These are phyloP conservation scores for Tyria jacobaeae DNA, from an alignment of 2,888 invertebrate genomes.

Conservation along the genomic window DNA sequence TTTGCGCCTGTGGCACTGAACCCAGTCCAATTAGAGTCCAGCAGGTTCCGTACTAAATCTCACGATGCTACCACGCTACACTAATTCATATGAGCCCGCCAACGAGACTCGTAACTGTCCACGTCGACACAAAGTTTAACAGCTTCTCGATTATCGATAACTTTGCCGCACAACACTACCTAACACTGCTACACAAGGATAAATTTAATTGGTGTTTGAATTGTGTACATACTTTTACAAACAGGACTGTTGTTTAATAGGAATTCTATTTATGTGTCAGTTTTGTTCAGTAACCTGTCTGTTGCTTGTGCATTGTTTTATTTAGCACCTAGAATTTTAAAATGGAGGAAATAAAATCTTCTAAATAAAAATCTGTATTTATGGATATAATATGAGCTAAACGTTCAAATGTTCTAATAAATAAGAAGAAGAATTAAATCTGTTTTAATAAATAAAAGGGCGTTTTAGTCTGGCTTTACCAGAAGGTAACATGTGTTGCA, in stretches of 20 bases:
- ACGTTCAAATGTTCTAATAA: too few species aligned
- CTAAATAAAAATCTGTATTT: too few species aligned
- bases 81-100: slow-evolving; percentile 82
- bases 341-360: too few species aligned
- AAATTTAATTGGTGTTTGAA: slow-evolving; percentile 26
- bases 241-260: slow-evolving; percentile 7
- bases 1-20: slow-evolving; percentile 80
- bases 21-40: slow-evolving; percentile 82
- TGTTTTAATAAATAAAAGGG: too few species aligned
- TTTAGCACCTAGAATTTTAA: slow-evolving; percentile 12
- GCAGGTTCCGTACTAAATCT: slow-evolving; percentile 82
- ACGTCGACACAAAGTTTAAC: slow-evolving; percentile 74
- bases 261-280: slow-evolving; percentile 12
- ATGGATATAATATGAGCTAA: too few species aligned
- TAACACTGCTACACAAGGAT: slow-evolving; percentile 49
- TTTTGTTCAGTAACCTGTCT: not conserved
- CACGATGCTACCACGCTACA: slow-evolving; percentile 81
- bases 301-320: not conserved
- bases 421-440: too few species aligned
- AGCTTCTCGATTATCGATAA: slow-evolving; percentile 75
- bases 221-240: slow-evolving; percentile 12
- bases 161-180: slow-evolving; percentile 57
- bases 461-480: too few species aligned
- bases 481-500: too few species aligned
- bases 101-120: slow-evolving; percentile 75